Percentiles rank a stretch among this genome's conserved stretches.
These are phyloP conservation scores for Xanthorhoe designata DNA, from an alignment of 2,888 invertebrate genomes.

Conservation along the genomic window DNA sequence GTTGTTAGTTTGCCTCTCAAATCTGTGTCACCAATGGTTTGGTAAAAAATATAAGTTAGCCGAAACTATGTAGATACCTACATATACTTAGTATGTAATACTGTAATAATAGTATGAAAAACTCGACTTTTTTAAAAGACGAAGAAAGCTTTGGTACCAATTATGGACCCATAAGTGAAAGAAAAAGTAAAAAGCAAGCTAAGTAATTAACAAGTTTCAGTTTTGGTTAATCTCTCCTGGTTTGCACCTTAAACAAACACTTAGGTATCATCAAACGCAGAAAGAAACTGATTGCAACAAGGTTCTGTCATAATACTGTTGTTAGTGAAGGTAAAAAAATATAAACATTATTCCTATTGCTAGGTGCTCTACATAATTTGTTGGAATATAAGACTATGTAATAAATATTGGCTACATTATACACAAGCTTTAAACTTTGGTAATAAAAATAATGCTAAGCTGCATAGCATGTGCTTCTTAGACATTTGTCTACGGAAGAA, in stretches of 20 bases:
- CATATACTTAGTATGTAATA: too few species aligned
- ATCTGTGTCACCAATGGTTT: too few species aligned
- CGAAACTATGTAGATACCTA: too few species aligned
- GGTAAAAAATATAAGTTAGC: too few species aligned
- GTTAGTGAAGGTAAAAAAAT: conserved; percentile 1
- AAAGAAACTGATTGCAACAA: neutral
- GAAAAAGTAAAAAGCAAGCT: too few species aligned
- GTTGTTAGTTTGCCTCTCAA: too few species aligned
- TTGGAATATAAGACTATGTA: conserved; percentile 23
- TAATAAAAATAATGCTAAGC: neutral
- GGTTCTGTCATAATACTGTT: neutral
- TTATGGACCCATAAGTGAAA: neutral
- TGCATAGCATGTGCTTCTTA: neutral
- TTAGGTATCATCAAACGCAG: too few species aligned
- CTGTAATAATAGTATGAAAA: too few species aligned
- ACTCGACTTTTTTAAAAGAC: too few species aligned
- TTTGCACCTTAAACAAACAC: too few species aligned
- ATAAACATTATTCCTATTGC: conserved; percentile 7
- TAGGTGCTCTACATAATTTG: conserved; percentile 2
- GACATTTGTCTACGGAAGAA: neutral
- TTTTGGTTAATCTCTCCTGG: neutral
- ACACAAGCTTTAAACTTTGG: neutral
- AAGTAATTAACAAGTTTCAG: too few species aligned
- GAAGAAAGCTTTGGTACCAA: neutral
- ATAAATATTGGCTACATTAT: conserved; percentile 8